phyloP scores from a whole-genome alignment of 2,113 vertebrate genomes.

The Protobothrops flavoviridis region DNA sequence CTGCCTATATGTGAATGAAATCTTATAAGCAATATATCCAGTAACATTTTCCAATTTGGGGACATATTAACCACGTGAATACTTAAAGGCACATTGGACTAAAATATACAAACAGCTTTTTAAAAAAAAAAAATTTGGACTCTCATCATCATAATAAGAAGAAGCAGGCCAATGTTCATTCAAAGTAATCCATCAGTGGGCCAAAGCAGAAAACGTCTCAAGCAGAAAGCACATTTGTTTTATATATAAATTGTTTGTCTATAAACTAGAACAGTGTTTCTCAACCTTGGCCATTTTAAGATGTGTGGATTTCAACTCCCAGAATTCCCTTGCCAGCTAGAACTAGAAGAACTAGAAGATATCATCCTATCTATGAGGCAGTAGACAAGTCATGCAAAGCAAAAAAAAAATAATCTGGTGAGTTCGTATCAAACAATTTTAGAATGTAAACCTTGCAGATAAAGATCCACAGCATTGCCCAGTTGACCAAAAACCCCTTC shows the following conservation, averaged over 20 bases:
- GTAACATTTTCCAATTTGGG: rapidly evolving
- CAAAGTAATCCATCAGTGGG: slow-evolving; percentile 34
- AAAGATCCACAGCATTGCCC: slow-evolving; percentile 60
- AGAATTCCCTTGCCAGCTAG: no score
- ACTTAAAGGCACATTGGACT: slow-evolving; percentile 38
- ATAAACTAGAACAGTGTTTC: neutral
- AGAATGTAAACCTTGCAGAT: slow-evolving; percentile 64
- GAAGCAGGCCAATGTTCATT: slow-evolving; percentile 23
- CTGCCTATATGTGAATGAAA: neutral
- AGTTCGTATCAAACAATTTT: slow-evolving; percentile 64
- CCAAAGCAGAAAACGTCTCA: slow-evolving; percentile 40
- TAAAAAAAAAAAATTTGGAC: slow-evolving; percentile 14
- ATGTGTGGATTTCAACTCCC: no score
- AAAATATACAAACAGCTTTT: slow-evolving; percentile 46
- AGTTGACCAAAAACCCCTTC: slow-evolving; percentile 56
- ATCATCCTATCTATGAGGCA: slow-evolving; percentile 53
- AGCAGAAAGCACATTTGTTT: slow-evolving; percentile 54
- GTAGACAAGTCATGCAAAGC: slow-evolving; percentile 61
- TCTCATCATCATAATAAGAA: neutral
- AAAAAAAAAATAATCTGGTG: slow-evolving; percentile 65
- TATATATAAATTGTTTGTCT: slow-evolving; percentile 34
- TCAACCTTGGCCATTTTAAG: no score
- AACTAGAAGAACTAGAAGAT: neutral
- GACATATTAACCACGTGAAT: neutral
- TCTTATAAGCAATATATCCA: neutral